Evolutionary conservation across 2,888 invertebrate species (phyloP), one percentile per base, ranked within the genome.

Genomic region (Euspilapteryx auroguttella): DNA sequence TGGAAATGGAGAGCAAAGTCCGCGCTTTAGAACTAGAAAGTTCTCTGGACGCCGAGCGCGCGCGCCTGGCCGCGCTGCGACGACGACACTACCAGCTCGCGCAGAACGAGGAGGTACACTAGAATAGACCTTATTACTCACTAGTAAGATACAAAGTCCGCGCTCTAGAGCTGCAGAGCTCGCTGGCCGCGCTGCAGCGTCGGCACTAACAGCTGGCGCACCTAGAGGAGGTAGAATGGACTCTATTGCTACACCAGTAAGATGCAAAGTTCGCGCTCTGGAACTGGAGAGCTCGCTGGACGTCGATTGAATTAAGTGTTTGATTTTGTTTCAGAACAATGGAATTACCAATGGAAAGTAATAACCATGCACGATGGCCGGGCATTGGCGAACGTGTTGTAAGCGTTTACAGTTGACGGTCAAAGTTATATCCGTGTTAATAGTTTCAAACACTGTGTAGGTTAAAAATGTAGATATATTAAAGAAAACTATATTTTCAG

Each of bases 1-100:
- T 93, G 43, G 98, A 99, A 79, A 97, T 99, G 93, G 97, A 99
- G 64, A 87, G 94, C 39, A 96, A 96, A 68, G 94, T 97, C 24
- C 85, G 90, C 47, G 90, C 97, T 33, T 76, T 99, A 38, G 94
- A 97, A 68, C 75, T 97, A 40, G 97, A 99, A 59, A 88, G 87
- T 37, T 87, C 89, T 30, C 73, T 99, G 37, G 91, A 93, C 52
- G 87, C 87, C 38, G 96, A 98, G 71, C 80, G 98, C 36, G 79
- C 86, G 37, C 80, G 85, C 37, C 78, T 99, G 38, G 84, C 94
- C 14, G 88, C 93, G 33, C 79, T 99, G 32, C 80, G 98, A 34
- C 88, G 89, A 49, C 86, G 91, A 40, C 96, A 98, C 73, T 99
- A 99, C 76, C 87, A 89, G 47, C 78, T 92, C 44, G 90, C 86